Base-by-base conservation (phyloP, 2,888 invertebrate genomes). In the Disparrhopalites patrizii region DNA sequence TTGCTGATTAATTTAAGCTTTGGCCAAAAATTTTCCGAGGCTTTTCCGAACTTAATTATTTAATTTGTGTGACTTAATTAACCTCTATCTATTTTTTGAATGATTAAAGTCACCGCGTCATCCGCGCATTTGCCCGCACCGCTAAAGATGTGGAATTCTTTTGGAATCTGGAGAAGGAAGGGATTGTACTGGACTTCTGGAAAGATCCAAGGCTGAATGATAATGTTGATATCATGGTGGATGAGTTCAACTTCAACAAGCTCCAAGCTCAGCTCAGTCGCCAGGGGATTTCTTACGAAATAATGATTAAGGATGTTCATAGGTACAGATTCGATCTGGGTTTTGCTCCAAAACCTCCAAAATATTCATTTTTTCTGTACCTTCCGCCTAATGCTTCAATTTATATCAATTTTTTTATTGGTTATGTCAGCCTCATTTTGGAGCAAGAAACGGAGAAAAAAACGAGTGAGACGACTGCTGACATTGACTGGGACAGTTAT, bases 121-220 rank as follows among this genome's bases (percentile, higher is more conserved):
- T 63, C 8, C 28, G 63, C 18, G 47, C 63, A 5, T 55, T 43
- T 47, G 55, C 56, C n/a, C 30, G 20, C 3, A 18, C 40, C 13
- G n/a, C 40, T 18, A 18, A 15, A 4, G 40, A 40, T 40, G 40
- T 63, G 3, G 18, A 43, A 1, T 7, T 10, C n/a, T 8, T 52
- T 25, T 13, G 52, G 5, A 28, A 23, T 18, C 13, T 40, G 40
- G 40, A 40, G 18, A 40, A 62, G 8, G 25, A 50, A 30, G 36
- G 52, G 7, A 30, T 20, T 15, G 18, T 13, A 23, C 15, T 64
- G 56, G 64, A 64, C 27, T 64, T 64, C 18, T 64, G 64, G 64
- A 64, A 55, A 1, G 57, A 64, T 8, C 64, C 64, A 1, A 50
- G 23, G 33, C 30, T 31, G 1, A 56, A 56, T 10, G 57, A 25